phyloP scores from a whole-genome alignment of 2,888 invertebrate genomes.

The Aproaerema taeniolella region DNA sequence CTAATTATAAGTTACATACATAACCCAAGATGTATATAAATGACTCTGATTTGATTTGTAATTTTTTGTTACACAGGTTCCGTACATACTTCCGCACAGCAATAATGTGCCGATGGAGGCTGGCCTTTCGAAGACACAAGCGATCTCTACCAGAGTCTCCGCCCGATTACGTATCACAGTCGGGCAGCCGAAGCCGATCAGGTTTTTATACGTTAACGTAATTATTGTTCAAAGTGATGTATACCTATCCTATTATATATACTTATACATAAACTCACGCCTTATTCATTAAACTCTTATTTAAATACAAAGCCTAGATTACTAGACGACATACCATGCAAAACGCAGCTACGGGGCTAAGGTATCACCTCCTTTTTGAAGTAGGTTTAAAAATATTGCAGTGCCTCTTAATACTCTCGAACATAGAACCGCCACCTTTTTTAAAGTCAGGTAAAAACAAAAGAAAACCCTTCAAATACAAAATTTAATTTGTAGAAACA shows the following conservation, averaged over 20 bases:
- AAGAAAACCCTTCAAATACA: no score
- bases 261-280: not conserved
- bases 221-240: constrained; percentile 50
- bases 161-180: constrained; percentile 70
- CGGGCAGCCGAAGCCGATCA: constrained; percentile 78
- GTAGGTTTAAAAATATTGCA: no score
- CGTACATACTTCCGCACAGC: constrained; percentile 83
- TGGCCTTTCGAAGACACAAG: constrained; percentile 49
- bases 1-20: no score
- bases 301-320: not conserved
- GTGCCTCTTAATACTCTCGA: no score
- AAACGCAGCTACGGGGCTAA: not conserved
- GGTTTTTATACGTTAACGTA: constrained; percentile 80
- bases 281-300: not conserved
- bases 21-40: no score
- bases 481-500: no score
- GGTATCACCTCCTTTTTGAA: no score
- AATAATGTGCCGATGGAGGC: constrained; percentile 79
- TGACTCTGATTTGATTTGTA: no score
- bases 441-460: no score
- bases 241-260: not conserved
- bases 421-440: no score
- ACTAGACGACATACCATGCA: not conserved
- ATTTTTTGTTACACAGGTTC: constrained; percentile 68
- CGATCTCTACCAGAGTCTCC: constrained; percentile 67